Conservation (phyloP, 2,113 vertebrate genomes). For the Ranitomeya imitator region DNA sequence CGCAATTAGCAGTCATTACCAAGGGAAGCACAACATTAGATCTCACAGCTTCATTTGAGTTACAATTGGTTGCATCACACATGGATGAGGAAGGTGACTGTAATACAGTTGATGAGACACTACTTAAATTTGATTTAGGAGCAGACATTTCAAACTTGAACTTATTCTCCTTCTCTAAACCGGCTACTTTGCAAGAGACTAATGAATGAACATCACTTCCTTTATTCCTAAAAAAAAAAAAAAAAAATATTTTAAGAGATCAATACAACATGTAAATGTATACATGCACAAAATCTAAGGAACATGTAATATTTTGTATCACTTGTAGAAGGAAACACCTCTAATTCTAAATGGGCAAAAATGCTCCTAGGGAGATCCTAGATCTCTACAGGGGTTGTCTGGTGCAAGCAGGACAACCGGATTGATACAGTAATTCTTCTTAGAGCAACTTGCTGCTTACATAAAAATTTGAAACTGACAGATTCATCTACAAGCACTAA, state of each 20-base stretch:
- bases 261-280: neutral
- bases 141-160: slow-evolving; percentile 71
- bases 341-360: too few relatives aligned
- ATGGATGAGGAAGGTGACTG: neutral
- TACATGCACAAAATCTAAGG: too few relatives aligned
- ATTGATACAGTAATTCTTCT: neutral
- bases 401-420: too few relatives aligned
- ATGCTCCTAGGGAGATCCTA: too few relatives aligned
- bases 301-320: too few relatives aligned
- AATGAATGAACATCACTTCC: slow-evolving; percentile 75
- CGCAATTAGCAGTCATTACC: slow-evolving; percentile 58
- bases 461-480: neutral
- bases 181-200: slow-evolving; percentile 82
- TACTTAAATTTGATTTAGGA: neutral
- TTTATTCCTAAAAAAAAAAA: slow-evolving; percentile 80
- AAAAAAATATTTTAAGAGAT: neutral
- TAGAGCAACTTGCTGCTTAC: neutral
- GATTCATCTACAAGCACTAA: neutral
- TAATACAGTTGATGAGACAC: neutral
- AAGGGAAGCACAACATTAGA: slow-evolving; percentile 35
- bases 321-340: too few relatives aligned
- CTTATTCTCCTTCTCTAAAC: slow-evolving; percentile 86
- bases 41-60: neutral
- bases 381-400: too few relatives aligned
- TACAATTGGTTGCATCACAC: neutral